Evolutionary conservation across 2,888 invertebrate species (phyloP).

Genomic region (Onchidella celtica): DNA sequence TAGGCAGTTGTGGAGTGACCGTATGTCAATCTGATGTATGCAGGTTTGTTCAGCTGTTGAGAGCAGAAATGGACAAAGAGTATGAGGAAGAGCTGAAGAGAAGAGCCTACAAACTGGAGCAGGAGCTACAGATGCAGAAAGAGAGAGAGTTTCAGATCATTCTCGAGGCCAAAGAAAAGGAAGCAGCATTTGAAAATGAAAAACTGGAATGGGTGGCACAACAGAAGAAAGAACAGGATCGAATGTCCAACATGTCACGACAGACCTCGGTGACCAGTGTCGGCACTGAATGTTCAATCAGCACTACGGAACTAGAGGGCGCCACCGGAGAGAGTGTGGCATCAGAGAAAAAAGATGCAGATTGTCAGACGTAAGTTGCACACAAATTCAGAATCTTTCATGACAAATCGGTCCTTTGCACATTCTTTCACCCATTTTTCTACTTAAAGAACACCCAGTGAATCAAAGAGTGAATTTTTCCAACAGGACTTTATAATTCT

Average conservation of each 20-base stretch:
- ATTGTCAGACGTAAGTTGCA: conserved; percentile 49
- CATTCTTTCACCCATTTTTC: too few species aligned
- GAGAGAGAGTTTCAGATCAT: conserved; percentile 40
- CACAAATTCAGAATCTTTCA: too few species aligned
- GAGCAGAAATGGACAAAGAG: conserved; percentile 38
- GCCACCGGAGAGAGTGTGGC: neutral
- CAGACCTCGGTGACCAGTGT: conserved; percentile 8
- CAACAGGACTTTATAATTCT: too few species aligned
- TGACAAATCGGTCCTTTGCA: too few species aligned
- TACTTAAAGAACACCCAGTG: too few species aligned
- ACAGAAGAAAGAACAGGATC: conserved; percentile 28
- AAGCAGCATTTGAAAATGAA: conserved; percentile 39
- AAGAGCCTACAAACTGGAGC: conserved; percentile 26
- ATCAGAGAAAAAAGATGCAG: conserved; percentile 34
- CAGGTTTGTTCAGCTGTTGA: conserved; percentile 27
- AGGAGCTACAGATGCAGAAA: conserved; percentile 6
- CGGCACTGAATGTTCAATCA: neutral
- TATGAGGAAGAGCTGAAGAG: conserved; percentile 34
- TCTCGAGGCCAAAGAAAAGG: conserved; percentile 38
- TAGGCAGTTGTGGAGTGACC: too few species aligned
- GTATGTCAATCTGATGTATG: too few species aligned
- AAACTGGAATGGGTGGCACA: conserved; percentile 31
- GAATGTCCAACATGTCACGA: conserved; percentile 1
- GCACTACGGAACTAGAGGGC: neutral
- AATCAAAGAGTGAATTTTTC: too few species aligned